phyloP scores from a whole-genome alignment of 2,797 vertebrate species.

The Alfaro cultratus region DNA sequence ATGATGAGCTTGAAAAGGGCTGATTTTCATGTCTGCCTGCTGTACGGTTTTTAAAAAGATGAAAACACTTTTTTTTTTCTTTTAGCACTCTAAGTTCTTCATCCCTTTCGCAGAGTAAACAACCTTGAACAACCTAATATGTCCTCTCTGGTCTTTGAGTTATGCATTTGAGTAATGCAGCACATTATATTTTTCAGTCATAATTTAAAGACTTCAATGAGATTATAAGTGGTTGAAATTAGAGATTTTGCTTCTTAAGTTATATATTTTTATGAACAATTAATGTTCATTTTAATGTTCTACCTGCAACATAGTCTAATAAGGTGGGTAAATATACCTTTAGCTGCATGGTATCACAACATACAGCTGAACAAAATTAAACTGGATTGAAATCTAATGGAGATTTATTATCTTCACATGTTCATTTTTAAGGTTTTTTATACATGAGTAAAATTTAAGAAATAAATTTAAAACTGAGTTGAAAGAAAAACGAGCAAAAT shows the following conservation, averaged over 20 bases:
- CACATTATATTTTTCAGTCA: background rate
- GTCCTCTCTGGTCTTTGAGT: background rate
- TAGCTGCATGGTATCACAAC: background rate
- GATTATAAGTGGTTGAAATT: background rate
- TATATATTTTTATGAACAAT: no score
- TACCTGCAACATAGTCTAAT: background rate
- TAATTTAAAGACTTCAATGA: background rate
- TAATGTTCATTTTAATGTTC: no score
- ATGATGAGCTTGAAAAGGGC: background rate
- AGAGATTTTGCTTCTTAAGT: background rate
- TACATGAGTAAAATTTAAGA: no score
- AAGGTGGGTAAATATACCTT: background rate
- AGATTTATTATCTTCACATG: no score
- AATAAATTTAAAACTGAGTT: no score
- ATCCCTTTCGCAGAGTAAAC: slow-evolving; percentile 43
- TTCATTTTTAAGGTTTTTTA: no score
- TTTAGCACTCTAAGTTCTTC: slow-evolving; percentile 11
- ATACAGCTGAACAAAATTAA: background rate
- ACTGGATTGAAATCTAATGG: background rate
- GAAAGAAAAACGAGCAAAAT: no score
- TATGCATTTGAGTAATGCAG: background rate
- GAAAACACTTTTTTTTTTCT: slow-evolving; percentile 11
- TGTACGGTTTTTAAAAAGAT: background rate
- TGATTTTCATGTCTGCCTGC: background rate
- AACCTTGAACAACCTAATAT: slow-evolving; percentile 3